Evolutionary conservation across 2,113 vertebrate genomes (phyloP), one percentile per base, ranked within the genome.

Genomic region (Mus pahari): DNA sequence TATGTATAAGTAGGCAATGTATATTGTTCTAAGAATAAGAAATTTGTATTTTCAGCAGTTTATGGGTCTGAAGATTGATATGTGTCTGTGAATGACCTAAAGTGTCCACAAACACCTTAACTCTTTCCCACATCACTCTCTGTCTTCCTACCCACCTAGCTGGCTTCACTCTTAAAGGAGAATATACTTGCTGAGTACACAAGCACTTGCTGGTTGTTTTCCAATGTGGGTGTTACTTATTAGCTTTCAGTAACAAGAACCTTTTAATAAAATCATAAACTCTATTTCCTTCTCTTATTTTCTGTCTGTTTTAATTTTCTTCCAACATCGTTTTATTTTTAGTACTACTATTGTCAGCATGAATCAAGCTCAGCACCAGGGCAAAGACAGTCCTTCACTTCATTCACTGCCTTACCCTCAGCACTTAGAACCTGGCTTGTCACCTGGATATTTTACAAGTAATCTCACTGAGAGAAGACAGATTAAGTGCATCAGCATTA

Each of bases 21-120:
- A 66, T 74, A 90, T 93, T 73, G 24, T 64, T 79, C 2, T 75
- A 58, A 86, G 45, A 90, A 90, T 75, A 33, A 90, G 58, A 93
- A 92, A 88, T 75, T 20, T 42, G 19, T 33, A 39, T 81, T 86
- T 79, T 42, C 79, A 62, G 48, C 19, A 66, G 9, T 82, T 89
- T 53, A 60, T 26, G 7, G 16, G 22, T 93, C 48, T 45, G n/a
- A 77, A 8, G 58, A 83, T 60, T 50, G 74, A 58, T 94, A 62
- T 60, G 26, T 42, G 39, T 20, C n/a, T 6, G 22, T 42, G 33
- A 79, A 64, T n/a, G 14, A 94, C 75, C n/a, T 17, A 81, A 74
- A 36, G 4, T 36, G 5, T 33, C 28, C 10, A 62, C 33, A 50
- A 58, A 81, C 8, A 64, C 19, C 20, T 89, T 36, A 26, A 6